Evolutionary conservation across 2,888 invertebrate species (phyloP).

Genomic region (Seira musarum): DNA sequence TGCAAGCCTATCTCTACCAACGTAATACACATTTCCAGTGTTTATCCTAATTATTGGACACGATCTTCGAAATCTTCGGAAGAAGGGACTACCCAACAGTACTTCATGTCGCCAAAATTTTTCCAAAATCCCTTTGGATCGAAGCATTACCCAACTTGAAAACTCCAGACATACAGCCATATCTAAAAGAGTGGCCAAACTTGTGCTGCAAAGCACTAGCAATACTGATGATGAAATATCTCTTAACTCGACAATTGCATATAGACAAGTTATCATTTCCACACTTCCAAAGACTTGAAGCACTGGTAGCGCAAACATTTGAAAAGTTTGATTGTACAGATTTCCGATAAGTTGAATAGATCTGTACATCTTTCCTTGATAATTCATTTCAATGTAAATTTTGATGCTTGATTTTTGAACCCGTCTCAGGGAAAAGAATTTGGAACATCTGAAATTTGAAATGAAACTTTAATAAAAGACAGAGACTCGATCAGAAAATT

Average conservation of each 20-base stretch:
- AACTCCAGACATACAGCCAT: background rate
- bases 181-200: background rate
- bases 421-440: too few species aligned
- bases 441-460: too few species aligned
- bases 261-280: background rate
- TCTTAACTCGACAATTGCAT: background rate
- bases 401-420: too few species aligned
- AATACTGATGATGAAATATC: background rate
- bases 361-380: background rate
- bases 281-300: background rate
- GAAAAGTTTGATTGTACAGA: background rate
- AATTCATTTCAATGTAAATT: background rate
- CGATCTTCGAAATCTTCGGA: background rate
- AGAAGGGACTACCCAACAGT: background rate
- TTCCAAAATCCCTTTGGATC: background rate
- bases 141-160: background rate
- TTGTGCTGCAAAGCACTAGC: background rate
- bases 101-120: background rate
- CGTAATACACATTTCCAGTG: background rate
- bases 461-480: too few species aligned
- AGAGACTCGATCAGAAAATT: too few species aligned
- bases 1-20: background rate
- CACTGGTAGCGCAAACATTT: background rate
- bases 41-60: background rate
- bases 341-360: background rate